Evolutionary conservation across 1,140 invertebrate genomes (phyloP).

Genomic region (Probaryconus sp.): DNA sequence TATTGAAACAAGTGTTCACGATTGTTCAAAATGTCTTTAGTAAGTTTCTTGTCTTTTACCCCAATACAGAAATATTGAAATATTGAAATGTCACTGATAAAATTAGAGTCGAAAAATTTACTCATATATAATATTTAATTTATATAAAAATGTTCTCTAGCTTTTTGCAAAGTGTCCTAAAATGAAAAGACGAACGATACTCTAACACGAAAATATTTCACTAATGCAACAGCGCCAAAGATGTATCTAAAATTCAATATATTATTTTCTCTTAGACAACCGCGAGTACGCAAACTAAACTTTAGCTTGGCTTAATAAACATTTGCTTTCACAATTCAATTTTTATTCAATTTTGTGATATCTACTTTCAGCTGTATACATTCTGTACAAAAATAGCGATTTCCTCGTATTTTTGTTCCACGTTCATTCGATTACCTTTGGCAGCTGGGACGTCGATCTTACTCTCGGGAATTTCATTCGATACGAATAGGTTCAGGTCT

Average conservation of each 20-base stretch:
- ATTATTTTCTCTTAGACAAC: not conserved
- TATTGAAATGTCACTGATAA: too few relatives aligned
- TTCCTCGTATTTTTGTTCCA: conserved; percentile 54
- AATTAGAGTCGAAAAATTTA: too few relatives aligned
- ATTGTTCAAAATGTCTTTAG: too few relatives aligned
- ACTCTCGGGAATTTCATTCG: conserved; percentile 57
- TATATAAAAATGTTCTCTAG: too few relatives aligned
- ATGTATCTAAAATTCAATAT: conserved; percentile 20
- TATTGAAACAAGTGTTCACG: too few relatives aligned
- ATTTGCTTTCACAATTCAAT: conserved; percentile 60
- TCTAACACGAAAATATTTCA: too few relatives aligned
- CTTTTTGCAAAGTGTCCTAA: too few relatives aligned
- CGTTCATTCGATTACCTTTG: conserved; percentile 60
- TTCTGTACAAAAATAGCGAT: conserved; percentile 55
- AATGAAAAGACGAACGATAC: too few relatives aligned
- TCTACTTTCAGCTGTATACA: conserved; percentile 43
- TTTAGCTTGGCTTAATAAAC: conserved; percentile 51
- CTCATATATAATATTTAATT: too few relatives aligned
- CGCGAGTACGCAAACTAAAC: conserved; percentile 22
- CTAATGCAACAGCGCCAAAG: conserved; percentile 26
- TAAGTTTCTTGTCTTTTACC: too few relatives aligned
- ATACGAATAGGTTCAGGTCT: conserved; percentile 46
- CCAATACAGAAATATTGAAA: too few relatives aligned
- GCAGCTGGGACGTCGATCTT: conserved; percentile 56
- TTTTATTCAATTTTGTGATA: conserved; percentile 59